Evolutionary conservation across 2,113 vertebrate species (phyloP).

Genomic region (Chaetura pelagica): DNA sequence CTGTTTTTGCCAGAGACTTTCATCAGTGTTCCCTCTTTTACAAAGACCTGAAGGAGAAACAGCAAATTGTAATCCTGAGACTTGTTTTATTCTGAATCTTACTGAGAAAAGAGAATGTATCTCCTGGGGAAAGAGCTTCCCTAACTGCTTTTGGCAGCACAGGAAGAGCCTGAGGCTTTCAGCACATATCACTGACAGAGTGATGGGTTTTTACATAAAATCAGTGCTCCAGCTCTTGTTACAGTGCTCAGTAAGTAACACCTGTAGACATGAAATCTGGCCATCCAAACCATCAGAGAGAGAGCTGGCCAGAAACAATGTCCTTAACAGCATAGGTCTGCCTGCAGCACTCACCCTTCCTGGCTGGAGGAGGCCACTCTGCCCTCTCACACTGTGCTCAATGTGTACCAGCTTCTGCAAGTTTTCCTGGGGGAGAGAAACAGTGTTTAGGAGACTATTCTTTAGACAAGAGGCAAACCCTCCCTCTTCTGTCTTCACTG

Average conservation of each 20-base stretch:
- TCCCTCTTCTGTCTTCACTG: neutral
- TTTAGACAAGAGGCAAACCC: neutral
- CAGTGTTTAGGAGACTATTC: neutral
- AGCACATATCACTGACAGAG: neutral
- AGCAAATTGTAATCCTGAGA: neutral
- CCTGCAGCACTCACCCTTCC: conserved; percentile 88
- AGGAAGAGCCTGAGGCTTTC: neutral
- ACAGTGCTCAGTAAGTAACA: conserved; percentile 11
- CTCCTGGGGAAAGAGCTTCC: neutral
- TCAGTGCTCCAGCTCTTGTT: neutral
- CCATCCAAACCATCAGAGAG: neutral
- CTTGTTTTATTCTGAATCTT: neutral
- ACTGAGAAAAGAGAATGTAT: neutral
- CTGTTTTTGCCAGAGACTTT: conserved; percentile 89
- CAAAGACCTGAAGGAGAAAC: conserved; percentile 84
- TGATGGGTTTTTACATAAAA: neutral
- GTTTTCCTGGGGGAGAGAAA: conserved; percentile 86
- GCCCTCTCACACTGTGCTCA: conserved; percentile 91
- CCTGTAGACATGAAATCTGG: conserved; percentile 43
- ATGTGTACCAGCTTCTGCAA: conserved; percentile 95
- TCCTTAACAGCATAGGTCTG: conserved; percentile 56
- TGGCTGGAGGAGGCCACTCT: conserved; percentile 88
- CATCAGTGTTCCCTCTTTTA: conserved; percentile 96
- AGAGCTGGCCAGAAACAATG: conserved; percentile 63
- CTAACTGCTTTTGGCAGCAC: neutral